Evolutionary conservation across 2,888 invertebrate genomes (phyloP).

Genomic region (Agrilus biguttatus): DNA sequence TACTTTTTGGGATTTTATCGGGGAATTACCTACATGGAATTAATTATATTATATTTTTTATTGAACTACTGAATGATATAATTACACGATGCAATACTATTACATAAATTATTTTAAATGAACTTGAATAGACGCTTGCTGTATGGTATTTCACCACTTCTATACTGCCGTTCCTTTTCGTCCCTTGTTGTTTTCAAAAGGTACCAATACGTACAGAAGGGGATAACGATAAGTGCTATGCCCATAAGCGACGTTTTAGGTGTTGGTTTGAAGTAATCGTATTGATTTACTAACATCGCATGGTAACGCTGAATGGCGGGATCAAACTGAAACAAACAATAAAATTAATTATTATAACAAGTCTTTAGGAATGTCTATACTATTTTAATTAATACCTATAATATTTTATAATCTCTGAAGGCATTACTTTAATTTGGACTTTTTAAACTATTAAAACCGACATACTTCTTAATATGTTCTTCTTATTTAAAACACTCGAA

Average conservation of each 20-base stretch:
- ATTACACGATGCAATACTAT: too few species aligned
- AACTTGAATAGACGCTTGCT: constrained; percentile 59
- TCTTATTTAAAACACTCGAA: too few species aligned
- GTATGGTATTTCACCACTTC: constrained; percentile 62
- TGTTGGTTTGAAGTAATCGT: constrained; percentile 54
- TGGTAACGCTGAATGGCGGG: constrained; percentile 58
- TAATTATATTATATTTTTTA: too few species aligned
- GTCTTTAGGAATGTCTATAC: neutral
- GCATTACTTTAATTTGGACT: too few species aligned
- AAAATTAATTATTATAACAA: constrained; percentile 10
- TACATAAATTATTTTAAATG: constrained; percentile 29
- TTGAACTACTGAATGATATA: too few species aligned
- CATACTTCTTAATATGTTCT: too few species aligned
- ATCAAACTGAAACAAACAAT: constrained; percentile 56
- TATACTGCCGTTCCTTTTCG: constrained; percentile 39
- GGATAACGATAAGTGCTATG: constrained; percentile 36
- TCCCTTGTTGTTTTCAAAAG: constrained; percentile 38
- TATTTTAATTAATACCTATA: too few species aligned
- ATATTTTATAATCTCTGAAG: too few species aligned
- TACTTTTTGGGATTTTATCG: too few species aligned
- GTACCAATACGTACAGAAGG: constrained; percentile 40
- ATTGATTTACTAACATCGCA: constrained; percentile 51
- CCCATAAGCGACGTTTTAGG: constrained; percentile 25
- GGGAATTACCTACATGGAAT: too few species aligned
- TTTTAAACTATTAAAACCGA: too few species aligned